Percentiles rank a stretch among this genome's conserved stretches.
phyloP scores from a whole-genome alignment of 2,888 invertebrate genomes.

The Drosophila borealis region DNA sequence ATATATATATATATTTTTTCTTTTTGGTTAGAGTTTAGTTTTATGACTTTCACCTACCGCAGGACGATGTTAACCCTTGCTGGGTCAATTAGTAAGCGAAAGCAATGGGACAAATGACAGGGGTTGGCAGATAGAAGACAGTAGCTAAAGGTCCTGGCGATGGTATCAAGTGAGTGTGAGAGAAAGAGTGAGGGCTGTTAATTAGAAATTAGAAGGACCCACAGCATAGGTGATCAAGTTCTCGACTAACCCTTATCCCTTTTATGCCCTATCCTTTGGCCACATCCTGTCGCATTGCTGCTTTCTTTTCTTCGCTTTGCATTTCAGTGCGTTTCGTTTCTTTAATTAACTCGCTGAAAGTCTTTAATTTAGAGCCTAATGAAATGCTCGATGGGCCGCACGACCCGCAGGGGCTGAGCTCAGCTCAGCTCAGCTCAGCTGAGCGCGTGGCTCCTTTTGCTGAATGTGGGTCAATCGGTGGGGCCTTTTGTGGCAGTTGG shows the following conservation, averaged over 20 bases:
- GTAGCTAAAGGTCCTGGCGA: conserved; percentile 32
- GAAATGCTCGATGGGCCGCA: conserved; percentile 36
- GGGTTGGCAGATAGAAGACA: conserved; percentile 14
- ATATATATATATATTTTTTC: too few species aligned
- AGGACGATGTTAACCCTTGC: conserved; percentile 58
- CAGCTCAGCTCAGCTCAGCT: background rate
- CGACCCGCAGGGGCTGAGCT: background rate
- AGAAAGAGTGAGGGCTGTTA: conserved; percentile 32
- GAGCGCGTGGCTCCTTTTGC: conserved; percentile 2
- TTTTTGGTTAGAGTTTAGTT: conserved; percentile 22
- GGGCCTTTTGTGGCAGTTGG: conserved; percentile 6
- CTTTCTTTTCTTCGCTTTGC: background rate
- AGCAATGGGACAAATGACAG: conserved; percentile 37
- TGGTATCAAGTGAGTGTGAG: background rate
- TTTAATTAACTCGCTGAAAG: conserved; percentile 9
- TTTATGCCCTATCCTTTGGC: conserved; percentile 11
- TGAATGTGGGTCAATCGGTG: conserved; percentile 59
- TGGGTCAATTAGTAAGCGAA: conserved; percentile 52
- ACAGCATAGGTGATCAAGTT: conserved; percentile 19
- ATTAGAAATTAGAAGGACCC: conserved; percentile 44
- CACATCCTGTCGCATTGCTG: conserved; percentile 33
- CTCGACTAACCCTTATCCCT: conserved; percentile 9
- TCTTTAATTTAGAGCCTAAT: conserved; percentile 29
- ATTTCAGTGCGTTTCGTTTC: background rate
- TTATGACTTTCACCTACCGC: conserved; percentile 78